Evolutionary conservation across 2,797 vertebrate genomes (phyloP), one percentile per base, ranked within the genome.

Genomic region (Serranus cabrilla): DNA sequence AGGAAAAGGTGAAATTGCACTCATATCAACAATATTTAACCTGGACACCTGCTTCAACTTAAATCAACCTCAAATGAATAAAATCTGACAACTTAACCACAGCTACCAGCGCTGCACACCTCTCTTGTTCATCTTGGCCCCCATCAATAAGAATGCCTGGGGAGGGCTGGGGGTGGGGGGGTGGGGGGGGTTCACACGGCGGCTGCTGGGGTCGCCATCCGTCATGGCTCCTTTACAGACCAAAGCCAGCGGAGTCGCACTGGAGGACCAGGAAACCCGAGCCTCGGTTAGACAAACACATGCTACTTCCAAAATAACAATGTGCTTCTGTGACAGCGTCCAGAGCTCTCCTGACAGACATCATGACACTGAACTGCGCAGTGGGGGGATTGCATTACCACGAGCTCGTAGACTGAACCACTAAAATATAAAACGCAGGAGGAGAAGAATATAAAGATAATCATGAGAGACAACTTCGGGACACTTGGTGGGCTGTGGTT

Each of bases 291-390:
- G 92, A 95, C 95, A 96, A 96, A 96, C 96, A 96, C 93, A 93
- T 95, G 95, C 90, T 91, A 92, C 92, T 83, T 96, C 95, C 94
- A 95, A 96, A 97, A 96, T 94, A 96, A 95, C 95, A 96, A 94
- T 93, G 87, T 81, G 71, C 91, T 82, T 82, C 85, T 92, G 90
- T 91, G 94, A 87, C 93, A 79, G 83, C 64, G 71, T 77, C 92
- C 89, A 87, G 47, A 81, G 72, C 51, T 47, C 61, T 86, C 85
- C 4, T 65, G 71, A 71, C 84, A 76, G 87, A 87, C 83, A 85
- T 82, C 81, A 78, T 78, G 82, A 85, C 78, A 74, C 27, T 58
- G 83, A 90, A 74, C 73, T 91, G 86, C 71, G 71, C 90, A 84
- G 78, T 73, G 84, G 89, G 80, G 69, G 83, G 90, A 91, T 94